A percentile compares a stretch with the other conserved stretches of the same genome.
phyloP scores from a whole-genome alignment of 1,140 invertebrate genomes.

The Ips nitidus region DNA sequence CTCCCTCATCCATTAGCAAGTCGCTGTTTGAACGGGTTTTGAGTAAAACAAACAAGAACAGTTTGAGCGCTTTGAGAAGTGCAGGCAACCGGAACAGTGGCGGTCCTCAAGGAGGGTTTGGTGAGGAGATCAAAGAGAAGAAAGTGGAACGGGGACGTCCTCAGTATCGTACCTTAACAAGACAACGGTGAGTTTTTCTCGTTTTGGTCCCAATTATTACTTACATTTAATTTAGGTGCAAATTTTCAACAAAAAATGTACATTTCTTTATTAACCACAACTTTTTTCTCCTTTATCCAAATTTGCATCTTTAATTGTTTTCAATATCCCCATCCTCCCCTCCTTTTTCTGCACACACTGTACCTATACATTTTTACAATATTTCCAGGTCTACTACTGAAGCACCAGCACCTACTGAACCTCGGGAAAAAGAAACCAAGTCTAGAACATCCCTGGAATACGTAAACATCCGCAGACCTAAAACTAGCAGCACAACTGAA shows the following conservation, averaged over 20 bases:
- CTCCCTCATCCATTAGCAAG: slow-evolving; percentile 67
- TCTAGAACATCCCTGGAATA: slow-evolving; percentile 56
- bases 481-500: slow-evolving; percentile 56
- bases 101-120: slow-evolving; percentile 73
- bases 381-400: too few species aligned
- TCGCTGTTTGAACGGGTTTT: slow-evolving; percentile 73
- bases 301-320: background rate
- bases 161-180: slow-evolving; percentile 55
- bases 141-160: slow-evolving; percentile 57
- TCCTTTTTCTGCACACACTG: background rate
- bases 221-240: too few species aligned
- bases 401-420: too few species aligned
- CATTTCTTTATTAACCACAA: background rate
- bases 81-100: slow-evolving; percentile 56
- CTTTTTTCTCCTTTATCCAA: background rate
- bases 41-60: slow-evolving; percentile 45
- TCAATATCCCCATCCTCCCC: background rate
- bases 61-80: slow-evolving; percentile 25
- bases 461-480: slow-evolving; percentile 64
- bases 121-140: slow-evolving; percentile 54
- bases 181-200: slow-evolving; percentile 17
- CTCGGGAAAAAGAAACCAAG: slow-evolving; percentile 1
- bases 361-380: background rate
- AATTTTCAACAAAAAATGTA: background rate
- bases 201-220: too few species aligned